Base-by-base conservation (phyloP, 2,113 vertebrate species). In the Odocoileus hemionus region DNA sequence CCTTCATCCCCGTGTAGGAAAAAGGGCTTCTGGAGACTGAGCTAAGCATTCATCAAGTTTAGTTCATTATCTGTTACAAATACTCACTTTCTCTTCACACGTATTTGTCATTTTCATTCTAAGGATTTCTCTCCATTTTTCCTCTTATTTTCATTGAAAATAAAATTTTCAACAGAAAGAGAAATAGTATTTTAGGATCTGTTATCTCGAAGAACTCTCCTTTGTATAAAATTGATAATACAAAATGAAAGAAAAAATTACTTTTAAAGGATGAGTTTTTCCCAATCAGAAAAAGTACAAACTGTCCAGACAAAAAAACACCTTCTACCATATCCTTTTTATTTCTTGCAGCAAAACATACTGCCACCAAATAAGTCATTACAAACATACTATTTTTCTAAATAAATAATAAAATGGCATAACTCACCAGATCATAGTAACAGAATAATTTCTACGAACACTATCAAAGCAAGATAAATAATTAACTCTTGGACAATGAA, bases 391-490 rank as follows among this genome's bases (percentile, higher is more conserved):
- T 98, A 95, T 98, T 98, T 95, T 97, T 95, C 99, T 98, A 98
- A 98, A 99, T 99, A 99, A 99, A 99, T 99, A 99, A 99, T 91
- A 97, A 98, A 99, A 97, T 98, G 97, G 98, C 98, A 98, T 98
- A 98, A 98, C 91, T 98, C 98, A 99, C 97, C 98, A 98, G 98
- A 98, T 99, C 97, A 97, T 93, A 98, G 78, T 96, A 98, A 98
- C 98, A 98, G 98, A 98, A 98, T 94, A 98, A 98, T 91, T 87
- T 83, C 95, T 97, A 97, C 92, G 57, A 97, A 94, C 89, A 98
- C 94, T 97, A 98, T 95, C 97, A 98, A 98, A 6, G n/a, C 94
- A 98, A 98, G 96, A 98, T 98, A 99, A 99, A 98, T 97, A 98
- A 98, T 97, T 91, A 94, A 55, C 97, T 98, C 97, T 98, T 97